Percentiles rank a stretch among this genome's conserved stretches.
These are phyloP conservation scores for Esox lucius DNA, from an alignment of 2,797 vertebrate genomes.

Conservation along the genomic window DNA sequence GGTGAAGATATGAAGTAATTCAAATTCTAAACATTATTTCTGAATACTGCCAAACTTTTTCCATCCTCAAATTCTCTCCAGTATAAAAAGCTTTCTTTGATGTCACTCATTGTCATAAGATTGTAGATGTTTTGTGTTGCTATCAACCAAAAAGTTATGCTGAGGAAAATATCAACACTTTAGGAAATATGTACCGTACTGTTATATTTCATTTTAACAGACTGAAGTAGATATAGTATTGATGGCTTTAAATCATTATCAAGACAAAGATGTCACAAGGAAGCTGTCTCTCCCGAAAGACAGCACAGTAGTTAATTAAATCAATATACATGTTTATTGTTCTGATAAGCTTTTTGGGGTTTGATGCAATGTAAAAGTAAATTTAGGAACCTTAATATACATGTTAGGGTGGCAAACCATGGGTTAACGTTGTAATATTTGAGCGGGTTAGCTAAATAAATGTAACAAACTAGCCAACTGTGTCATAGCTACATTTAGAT, in stretches of 20 bases:
- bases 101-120: background rate
- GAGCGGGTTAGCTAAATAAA: background rate
- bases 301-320: constrained; percentile 33
- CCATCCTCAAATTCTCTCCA: background rate
- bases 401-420: constrained; percentile 1
- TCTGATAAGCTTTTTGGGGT: constrained; percentile 24
- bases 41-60: no score
- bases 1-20: no score
- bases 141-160: background rate
- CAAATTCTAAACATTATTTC: no score
- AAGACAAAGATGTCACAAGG: constrained; percentile 41
- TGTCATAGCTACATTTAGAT: background rate
- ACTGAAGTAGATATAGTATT: constrained; percentile 1
- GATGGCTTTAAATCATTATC: constrained; percentile 36
- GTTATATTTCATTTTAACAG: constrained; percentile 28
- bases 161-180: constrained; percentile 28
- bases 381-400: background rate
- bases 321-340: constrained; percentile 15
- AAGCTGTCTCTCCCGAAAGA: constrained; percentile 34
- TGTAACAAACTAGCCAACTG: constrained; percentile 1
- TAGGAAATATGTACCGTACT: constrained; percentile 18
- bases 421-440: background rate
- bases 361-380: constrained; percentile 24
- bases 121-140: background rate
- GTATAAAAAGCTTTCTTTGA: background rate